A percentile compares a stretch with the other conserved stretches of the same genome.
Evolutionary conservation across 2,888 invertebrate species (phyloP).

Genomic region (Neoitamus cyanurus): DNA sequence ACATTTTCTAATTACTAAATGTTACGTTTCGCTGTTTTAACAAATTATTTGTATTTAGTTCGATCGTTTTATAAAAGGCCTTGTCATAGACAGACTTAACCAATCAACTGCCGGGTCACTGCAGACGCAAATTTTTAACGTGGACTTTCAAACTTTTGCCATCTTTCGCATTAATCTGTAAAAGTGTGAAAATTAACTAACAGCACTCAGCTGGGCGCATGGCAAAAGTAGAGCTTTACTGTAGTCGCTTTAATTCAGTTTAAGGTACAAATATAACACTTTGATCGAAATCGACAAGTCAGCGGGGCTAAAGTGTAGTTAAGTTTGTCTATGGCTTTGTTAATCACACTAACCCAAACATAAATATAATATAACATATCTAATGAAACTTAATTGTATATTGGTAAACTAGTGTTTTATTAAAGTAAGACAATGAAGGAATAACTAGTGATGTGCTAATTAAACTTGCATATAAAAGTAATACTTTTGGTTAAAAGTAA

Average conservation of each 20-base stretch:
- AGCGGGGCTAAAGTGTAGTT: neutral
- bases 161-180: too few species aligned
- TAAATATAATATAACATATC: constrained; percentile 42
- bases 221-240: neutral
- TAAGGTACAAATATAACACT: neutral
- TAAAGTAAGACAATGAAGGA: neutral
- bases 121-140: neutral
- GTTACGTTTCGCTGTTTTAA: neutral
- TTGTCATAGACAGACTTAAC: neutral
- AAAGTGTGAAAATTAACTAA: neutral
- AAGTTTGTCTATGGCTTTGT: constrained; percentile 12
- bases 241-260: neutral
- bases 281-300: neutral
- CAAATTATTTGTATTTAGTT: neutral
- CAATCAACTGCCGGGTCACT: neutral
- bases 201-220: neutral
- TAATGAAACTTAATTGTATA: constrained; percentile 39
- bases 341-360: constrained; percentile 15
- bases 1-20: neutral
- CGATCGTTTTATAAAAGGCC: neutral
- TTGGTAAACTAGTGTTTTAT: constrained; percentile 3
- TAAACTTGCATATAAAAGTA: neutral
- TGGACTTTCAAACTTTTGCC: neutral
- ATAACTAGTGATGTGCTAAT: neutral
- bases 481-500: neutral